Base-by-base conservation (phyloP, 1,140 invertebrate species). In the Aleiodes sp. region DNA sequence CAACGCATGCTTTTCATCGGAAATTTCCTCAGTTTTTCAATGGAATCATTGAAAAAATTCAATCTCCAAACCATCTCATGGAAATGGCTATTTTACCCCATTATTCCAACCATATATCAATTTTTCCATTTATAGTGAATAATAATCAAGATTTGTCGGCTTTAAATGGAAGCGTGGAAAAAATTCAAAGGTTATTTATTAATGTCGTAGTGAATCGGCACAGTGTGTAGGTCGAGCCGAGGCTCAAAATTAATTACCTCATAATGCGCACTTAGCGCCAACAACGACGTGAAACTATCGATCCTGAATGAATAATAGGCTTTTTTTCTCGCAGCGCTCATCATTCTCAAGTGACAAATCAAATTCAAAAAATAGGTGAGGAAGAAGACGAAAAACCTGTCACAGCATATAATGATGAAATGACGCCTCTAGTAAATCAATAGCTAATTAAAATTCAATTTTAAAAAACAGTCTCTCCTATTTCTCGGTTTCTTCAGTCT, bases 211-310 rank as follows among this genome's bases (percentile, higher is more conserved):
- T 7, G 4, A 43, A 43, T n/a, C 19, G 39, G n/a, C 7, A 19
- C 10, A 21, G 37, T 16, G 21, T 19, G 41, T 24, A 24, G 60
- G 4, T 19, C 4, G 57, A 14, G 68, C 52, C 52, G 39, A 71
- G 70, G 73, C 67, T 74, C 76, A 68, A 76, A 76, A 76, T 77
- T 77, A 77, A 77, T 77, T 73, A 76, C 70, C 66, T 56, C 64
- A 70, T 74, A 74, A 76, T 77, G 68, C 70, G 73, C 72, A 71
- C 70, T 77, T 76, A 75, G 62, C 71, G 68, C 60, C 67, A 57
- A 66, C 57, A 29, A 60, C 26, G 57, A 52, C 57, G 57, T 35
- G 35, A 29, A 65, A 65, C 70, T 68, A 76, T 76, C 75, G 74
- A 77, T 74, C 69, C 62, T 39, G 19, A 74, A 71, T 76, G 70